phyloP scores from a whole-genome alignment of 2,113 vertebrate species.

The Nymphicus hollandicus region DNA sequence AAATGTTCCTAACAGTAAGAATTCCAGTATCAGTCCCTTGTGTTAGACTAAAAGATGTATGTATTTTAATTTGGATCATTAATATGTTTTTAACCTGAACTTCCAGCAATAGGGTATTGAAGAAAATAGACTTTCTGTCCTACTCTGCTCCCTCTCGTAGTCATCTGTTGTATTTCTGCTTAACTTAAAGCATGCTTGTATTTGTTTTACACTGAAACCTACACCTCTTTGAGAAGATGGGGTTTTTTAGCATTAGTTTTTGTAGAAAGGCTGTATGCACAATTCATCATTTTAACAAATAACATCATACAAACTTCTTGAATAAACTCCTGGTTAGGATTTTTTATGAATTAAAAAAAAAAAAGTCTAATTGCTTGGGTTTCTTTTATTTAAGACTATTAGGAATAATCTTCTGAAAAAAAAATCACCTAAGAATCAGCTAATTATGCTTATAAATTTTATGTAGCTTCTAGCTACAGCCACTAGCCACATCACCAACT shows the following conservation, averaged over 20 bases:
- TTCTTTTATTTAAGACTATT: neutral
- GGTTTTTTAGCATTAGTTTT: neutral
- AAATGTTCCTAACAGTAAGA: neutral
- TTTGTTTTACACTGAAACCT: neutral
- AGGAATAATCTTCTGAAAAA: neutral
- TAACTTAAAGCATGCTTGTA: neutral
- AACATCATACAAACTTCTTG: neutral
- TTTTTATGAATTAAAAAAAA: neutral
- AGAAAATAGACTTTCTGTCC: neutral
- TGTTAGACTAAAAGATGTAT: neutral
- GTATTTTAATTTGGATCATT: neutral
- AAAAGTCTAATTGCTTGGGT: neutral
- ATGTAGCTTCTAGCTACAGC: neutral
- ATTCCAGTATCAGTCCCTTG: neutral
- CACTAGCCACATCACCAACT: neutral
- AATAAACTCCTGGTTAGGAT: neutral
- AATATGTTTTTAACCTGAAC: neutral
- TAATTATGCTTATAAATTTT: neutral
- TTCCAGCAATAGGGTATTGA: neutral
- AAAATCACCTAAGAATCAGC: neutral
- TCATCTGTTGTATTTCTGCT: neutral
- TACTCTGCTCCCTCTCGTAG: neutral
- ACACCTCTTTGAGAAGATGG: neutral
- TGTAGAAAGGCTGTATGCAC: neutral
- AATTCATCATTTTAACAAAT: neutral